Evolutionary conservation across 2,888 invertebrate genomes (phyloP).

Genomic region (Dynastes tityus): DNA sequence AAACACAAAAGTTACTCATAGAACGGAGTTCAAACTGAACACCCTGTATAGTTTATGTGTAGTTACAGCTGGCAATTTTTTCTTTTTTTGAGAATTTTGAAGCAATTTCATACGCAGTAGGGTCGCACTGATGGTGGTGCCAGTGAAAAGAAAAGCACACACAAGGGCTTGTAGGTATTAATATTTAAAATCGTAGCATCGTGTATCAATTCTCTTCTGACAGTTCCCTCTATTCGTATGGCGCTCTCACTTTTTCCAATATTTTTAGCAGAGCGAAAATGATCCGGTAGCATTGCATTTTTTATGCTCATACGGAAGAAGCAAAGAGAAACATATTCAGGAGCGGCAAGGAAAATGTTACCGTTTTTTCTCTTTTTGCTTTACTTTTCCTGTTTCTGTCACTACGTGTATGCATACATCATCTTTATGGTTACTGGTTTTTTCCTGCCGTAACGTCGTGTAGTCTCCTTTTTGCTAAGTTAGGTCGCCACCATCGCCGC

Average conservation of each 20-base stretch:
- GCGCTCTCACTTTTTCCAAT: background rate
- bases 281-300: conserved; percentile 26
- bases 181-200: conserved; percentile 35
- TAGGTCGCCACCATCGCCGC: background rate
- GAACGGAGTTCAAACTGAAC: too few species aligned
- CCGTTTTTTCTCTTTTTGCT: background rate
- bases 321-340: background rate
- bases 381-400: background rate
- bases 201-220: conserved; percentile 40
- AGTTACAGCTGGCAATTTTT: too few species aligned
- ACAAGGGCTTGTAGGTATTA: background rate
- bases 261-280: background rate
- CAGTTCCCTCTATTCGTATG: conserved; percentile 2
- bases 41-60: too few species aligned
- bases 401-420: conserved; percentile 27
- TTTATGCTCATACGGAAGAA: background rate
- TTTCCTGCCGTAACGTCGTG: background rate
- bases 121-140: too few species aligned
- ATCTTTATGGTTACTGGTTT: conserved; percentile 33
- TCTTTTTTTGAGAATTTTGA: too few species aligned
- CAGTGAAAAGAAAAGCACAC: too few species aligned
- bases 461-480: background rate
- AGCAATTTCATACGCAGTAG: too few species aligned
- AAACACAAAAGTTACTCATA: too few species aligned
- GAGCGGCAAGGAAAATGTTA: conserved; percentile 12